phyloP scores from a whole-genome alignment of 2,113 vertebrate genomes.

The Aplodontia rufa region DNA sequence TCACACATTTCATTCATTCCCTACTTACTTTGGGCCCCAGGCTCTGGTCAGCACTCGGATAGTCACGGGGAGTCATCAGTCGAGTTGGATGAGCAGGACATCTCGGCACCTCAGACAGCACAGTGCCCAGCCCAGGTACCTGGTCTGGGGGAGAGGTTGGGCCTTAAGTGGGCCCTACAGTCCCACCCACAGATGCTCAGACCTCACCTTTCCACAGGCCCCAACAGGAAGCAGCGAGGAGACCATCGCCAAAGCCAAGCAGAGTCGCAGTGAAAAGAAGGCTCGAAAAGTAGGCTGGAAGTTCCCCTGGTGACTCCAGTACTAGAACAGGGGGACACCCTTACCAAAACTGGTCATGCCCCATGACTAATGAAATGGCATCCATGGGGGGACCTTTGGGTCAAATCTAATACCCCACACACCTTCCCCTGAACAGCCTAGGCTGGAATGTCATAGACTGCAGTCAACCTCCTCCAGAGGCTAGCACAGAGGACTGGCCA shows the following conservation, averaged over 20 bases:
- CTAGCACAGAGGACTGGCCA: neutral
- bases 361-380: neutral
- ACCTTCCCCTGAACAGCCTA: neutral
- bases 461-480: too few species aligned
- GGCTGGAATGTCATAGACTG: neutral
- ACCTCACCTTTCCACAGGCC: constrained; percentile 61
- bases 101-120: constrained; percentile 78
- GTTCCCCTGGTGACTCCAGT: neutral
- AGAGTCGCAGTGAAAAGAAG: constrained; percentile 98
- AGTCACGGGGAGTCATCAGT: constrained; percentile 93
- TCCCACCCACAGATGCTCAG: neutral
- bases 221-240: constrained; percentile 89
- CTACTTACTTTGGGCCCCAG: constrained; percentile 49
- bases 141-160: neutral
- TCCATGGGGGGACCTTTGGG: neutral
- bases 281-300: constrained; percentile 92
- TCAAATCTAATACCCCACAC: neutral
- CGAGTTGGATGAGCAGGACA: constrained; percentile 90
- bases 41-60: constrained; percentile 92
- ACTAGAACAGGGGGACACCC: neutral
- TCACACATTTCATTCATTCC: neutral
- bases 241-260: constrained; percentile 92
- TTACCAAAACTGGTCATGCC: neutral
- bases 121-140: constrained; percentile 86
- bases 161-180: neutral